Evolutionary conservation across 1,140 invertebrate species (phyloP).

Genomic region (Episyrphus balteatus): DNA sequence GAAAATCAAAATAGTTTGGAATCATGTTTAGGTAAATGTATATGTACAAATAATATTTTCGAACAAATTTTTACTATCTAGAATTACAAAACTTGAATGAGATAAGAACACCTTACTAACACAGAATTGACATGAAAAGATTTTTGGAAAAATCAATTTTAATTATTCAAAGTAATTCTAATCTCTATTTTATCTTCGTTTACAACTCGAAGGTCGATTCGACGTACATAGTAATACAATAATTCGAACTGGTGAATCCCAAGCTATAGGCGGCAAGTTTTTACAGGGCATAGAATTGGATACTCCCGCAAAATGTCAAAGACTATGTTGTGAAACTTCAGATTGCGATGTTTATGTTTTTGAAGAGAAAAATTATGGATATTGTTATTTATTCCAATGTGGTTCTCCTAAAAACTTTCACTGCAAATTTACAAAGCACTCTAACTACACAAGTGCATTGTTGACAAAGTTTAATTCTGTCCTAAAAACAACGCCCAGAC

Average conservation of each 20-base stretch:
- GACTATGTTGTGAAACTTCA: constrained; percentile 74
- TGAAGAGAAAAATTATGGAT: constrained; percentile 79
- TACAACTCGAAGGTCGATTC: constrained; percentile 49
- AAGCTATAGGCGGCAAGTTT: constrained; percentile 76
- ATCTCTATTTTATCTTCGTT: constrained; percentile 9
- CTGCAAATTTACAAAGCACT: constrained; percentile 83
- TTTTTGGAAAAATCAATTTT: too few relatives aligned
- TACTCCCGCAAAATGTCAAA: constrained; percentile 67
- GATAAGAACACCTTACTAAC: too few relatives aligned
- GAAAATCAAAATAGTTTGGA: too few relatives aligned
- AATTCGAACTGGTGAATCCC: constrained; percentile 79
- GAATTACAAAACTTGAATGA: too few relatives aligned
- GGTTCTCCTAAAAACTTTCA: constrained; percentile 78
- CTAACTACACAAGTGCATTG: constrained; percentile 80
- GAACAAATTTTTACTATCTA: too few relatives aligned
- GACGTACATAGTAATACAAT: constrained; percentile 80
- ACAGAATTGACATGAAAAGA: too few relatives aligned
- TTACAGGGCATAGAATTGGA: constrained; percentile 72
- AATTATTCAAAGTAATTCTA: too few relatives aligned
- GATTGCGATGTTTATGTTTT: constrained; percentile 85
- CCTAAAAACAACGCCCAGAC: constrained; percentile 17
- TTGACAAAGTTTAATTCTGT: constrained; percentile 39
- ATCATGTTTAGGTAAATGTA: too few relatives aligned
- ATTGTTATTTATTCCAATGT: constrained; percentile 87
- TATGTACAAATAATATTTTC: too few relatives aligned